Conservation (phyloP, 2,888 invertebrate species). For the Pelosia muscerda region DNA sequence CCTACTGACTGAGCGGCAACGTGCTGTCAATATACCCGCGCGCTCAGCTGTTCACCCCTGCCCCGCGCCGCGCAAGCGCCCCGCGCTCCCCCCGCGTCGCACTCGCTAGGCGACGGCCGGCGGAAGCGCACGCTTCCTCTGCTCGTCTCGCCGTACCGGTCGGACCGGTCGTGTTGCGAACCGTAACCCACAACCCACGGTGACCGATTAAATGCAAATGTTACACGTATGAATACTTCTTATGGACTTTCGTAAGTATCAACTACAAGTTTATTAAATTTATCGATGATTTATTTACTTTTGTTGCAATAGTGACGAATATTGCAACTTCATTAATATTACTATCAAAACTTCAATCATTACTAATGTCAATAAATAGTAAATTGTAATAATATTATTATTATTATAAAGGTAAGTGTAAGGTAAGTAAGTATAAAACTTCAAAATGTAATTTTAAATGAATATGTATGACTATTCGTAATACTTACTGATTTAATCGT, state of each 20-base stretch:
- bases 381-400: background rate
- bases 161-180: conserved; percentile 44
- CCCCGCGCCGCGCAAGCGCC: conserved; percentile 72
- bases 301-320: background rate
- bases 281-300: background rate
- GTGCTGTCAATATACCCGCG: conserved; percentile 87
- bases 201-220: conserved; percentile 60
- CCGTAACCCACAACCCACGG: conserved; percentile 52
- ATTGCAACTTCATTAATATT: background rate
- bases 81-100: conserved; percentile 65
- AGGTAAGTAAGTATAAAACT: background rate
- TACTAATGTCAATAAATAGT: background rate
- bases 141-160: conserved; percentile 35
- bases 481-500: conserved; percentile 17
- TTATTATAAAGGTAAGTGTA: no score
- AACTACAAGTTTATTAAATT: conserved; percentile 32
- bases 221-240: conserved; percentile 49
- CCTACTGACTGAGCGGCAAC: conserved; percentile 86
- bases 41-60: conserved; percentile 87
- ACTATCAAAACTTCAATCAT: background rate
- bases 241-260: conserved; percentile 42
- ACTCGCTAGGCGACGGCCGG: conserved; percentile 56
- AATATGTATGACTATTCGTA: conserved; percentile 14
- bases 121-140: conserved; percentile 43
- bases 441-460: background rate